Evolutionary conservation across 2,888 invertebrate genomes (phyloP).

Genomic region (Drosophila anomalata): DNA sequence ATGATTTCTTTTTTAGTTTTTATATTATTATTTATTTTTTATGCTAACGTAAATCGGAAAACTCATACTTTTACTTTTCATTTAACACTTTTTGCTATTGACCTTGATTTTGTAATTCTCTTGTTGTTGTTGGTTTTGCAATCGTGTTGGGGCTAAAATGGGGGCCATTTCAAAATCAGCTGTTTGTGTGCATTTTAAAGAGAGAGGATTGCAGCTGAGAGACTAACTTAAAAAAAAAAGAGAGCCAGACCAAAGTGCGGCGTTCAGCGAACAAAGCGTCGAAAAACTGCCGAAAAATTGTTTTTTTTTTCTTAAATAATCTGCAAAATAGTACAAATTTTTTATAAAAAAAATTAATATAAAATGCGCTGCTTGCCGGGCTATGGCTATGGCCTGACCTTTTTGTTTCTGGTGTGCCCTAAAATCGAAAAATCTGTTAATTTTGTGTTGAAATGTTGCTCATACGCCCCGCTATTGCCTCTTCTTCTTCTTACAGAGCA

Average conservation of each 20-base stretch:
- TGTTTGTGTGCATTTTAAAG: slow-evolving; percentile 17
- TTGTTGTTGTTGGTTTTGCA: slow-evolving; percentile 8
- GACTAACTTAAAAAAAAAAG: not conserved
- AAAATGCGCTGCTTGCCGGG: slow-evolving; percentile 65
- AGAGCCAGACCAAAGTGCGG: not conserved
- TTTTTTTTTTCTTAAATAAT: not conserved
- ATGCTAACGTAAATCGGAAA: not conserved
- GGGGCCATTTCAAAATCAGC: slow-evolving; percentile 27
- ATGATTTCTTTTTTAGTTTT: not conserved
- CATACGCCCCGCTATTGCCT: slow-evolving; percentile 9
- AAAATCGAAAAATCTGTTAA: slow-evolving; percentile 9
- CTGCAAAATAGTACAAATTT: slow-evolving; percentile 5
- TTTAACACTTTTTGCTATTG: slow-evolving; percentile 20
- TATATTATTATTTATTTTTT: not conserved
- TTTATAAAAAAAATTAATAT: not conserved
- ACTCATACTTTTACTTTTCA: slow-evolving; percentile 21
- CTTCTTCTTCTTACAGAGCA: slow-evolving; percentile 67
- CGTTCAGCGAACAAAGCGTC: slow-evolving; percentile 18
- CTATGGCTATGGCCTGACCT: slow-evolving; percentile 64
- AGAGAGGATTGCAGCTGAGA: not conserved
- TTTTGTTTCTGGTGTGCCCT: slow-evolving; percentile 65
- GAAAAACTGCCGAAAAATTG: slow-evolving; percentile 1
- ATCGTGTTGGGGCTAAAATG: slow-evolving; percentile 8
- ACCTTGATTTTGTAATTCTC: slow-evolving; percentile 40
- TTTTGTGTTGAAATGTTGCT: not conserved